These are phyloP conservation scores for Melanotaenia duboulayi DNA, from an alignment of 2,113 vertebrate genomes.

Conservation along the genomic window DNA sequence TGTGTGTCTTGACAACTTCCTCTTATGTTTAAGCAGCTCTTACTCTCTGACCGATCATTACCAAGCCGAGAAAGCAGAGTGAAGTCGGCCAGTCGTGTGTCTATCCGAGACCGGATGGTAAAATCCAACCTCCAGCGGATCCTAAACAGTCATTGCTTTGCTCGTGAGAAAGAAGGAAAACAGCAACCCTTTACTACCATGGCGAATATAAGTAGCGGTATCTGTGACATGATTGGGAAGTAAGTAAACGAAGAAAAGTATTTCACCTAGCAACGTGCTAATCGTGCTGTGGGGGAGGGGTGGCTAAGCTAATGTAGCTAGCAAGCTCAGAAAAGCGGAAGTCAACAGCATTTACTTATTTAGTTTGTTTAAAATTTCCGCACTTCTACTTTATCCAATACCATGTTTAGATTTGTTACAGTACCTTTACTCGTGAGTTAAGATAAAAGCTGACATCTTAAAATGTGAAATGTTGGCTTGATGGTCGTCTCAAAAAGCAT, in stretches of 20 bases:
- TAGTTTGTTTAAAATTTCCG: neutral
- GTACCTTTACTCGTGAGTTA: too few species aligned
- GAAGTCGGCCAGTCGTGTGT: conserved; percentile 80
- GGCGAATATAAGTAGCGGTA: conserved; percentile 83
- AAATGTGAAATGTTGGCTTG: too few species aligned
- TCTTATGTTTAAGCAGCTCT: neutral
- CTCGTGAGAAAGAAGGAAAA: conserved; percentile 89
- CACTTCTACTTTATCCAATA: rapidly evolving
- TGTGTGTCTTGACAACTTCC: conserved; percentile 8
- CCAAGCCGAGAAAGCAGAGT: conserved; percentile 67
- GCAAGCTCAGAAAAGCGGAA: conserved; percentile 53
- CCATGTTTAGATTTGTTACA: neutral
- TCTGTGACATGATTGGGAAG: conserved; percentile 85
- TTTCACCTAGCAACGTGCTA: conserved; percentile 48
- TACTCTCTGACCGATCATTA: conserved; percentile 27
- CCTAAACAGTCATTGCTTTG: conserved; percentile 90
- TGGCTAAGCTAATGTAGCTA: conserved; percentile 33
- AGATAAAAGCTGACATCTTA: too few species aligned
- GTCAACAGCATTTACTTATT: conserved; percentile 9
- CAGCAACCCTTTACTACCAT: conserved; percentile 73
- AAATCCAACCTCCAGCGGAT: conserved; percentile 91
- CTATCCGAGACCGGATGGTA: conserved; percentile 88
- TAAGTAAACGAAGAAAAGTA: conserved; percentile 72
- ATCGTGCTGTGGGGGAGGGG: conserved; percentile 70
- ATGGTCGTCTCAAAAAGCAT: neutral